Evolutionary conservation across 2,888 invertebrate species (phyloP).

Genomic region (Coremacera marginata): DNA sequence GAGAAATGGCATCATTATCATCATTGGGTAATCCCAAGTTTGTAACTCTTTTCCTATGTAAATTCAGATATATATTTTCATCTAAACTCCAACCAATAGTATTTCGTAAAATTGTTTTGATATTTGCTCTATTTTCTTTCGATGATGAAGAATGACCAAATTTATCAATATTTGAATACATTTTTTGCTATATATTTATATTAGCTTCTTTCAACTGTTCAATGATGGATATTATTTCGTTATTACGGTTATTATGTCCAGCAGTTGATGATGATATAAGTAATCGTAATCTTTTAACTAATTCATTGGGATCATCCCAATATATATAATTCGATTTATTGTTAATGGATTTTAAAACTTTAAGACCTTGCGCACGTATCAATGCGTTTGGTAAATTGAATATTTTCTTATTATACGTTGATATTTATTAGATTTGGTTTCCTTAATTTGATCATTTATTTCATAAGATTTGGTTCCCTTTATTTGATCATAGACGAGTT

Average conservation of each 20-base stretch:
- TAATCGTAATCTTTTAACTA: constrained; percentile 55
- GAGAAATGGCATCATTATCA: constrained; percentile 18
- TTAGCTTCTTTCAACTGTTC: constrained; percentile 28
- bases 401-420: constrained; percentile 26
- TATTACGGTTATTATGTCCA: constrained; percentile 38
- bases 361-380: constrained; percentile 17
- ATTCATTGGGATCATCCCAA: constrained; percentile 56
- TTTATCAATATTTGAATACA: constrained; percentile 28
- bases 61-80: constrained; percentile 12
- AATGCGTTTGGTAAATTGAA: constrained; percentile 24
- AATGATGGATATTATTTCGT: too few species aligned
- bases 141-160: constrained; percentile 20
- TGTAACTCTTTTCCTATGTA: constrained; percentile 8
- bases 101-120: neutral
- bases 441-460: constrained; percentile 34
- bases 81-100: neutral
- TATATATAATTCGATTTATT: constrained; percentile 46
- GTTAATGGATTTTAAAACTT: constrained; percentile 17
- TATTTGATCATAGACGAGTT: constrained; percentile 29
- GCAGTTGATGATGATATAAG: constrained; percentile 39
- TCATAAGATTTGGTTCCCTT: constrained; percentile 31
- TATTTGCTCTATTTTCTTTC: neutral
- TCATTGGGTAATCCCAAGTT: constrained; percentile 26
- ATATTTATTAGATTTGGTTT: constrained; percentile 33
- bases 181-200: constrained; percentile 31